Evolutionary conservation across 2,113 vertebrate species (phyloP).

Genomic region (Chloropsis cyanopogon): DNA sequence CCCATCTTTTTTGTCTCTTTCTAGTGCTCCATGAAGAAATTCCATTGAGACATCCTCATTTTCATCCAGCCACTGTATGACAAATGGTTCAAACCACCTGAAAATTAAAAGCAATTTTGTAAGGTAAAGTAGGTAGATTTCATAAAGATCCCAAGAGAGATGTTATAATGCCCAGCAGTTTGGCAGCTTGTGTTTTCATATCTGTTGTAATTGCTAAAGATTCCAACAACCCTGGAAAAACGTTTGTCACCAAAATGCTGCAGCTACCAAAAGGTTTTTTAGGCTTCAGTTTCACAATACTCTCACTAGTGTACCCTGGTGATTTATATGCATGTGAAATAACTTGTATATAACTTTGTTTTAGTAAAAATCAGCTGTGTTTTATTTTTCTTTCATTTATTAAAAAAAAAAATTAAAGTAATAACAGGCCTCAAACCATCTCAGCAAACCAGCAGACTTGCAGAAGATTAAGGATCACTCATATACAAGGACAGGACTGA

Average conservation of each 20-base stretch:
- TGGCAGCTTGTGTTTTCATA: neutral
- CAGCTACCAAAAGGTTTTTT: neutral
- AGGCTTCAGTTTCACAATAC: neutral
- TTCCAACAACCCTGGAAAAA: neutral
- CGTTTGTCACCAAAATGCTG: neutral
- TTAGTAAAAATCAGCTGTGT: neutral
- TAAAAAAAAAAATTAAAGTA: neutral
- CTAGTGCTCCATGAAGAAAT: constrained; percentile 93
- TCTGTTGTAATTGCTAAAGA: neutral
- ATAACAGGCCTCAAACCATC: neutral
- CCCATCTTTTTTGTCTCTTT: constrained; percentile 96
- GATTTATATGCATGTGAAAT: neutral
- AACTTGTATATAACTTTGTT: neutral
- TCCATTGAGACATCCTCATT: constrained; percentile 98
- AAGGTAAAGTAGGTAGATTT: neutral
- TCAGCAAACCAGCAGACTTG: neutral
- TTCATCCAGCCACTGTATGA: constrained; percentile 98
- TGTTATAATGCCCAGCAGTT: neutral
- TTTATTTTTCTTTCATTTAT: neutral
- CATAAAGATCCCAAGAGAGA: neutral
- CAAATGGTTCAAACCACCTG: constrained; percentile 98
- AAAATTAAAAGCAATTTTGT: neutral
- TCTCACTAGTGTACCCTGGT: too few species aligned
- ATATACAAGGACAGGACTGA: neutral
- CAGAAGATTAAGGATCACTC: neutral